Base-by-base conservation (phyloP, 2,888 invertebrate genomes). In the Agrenia bidenticulata region DNA sequence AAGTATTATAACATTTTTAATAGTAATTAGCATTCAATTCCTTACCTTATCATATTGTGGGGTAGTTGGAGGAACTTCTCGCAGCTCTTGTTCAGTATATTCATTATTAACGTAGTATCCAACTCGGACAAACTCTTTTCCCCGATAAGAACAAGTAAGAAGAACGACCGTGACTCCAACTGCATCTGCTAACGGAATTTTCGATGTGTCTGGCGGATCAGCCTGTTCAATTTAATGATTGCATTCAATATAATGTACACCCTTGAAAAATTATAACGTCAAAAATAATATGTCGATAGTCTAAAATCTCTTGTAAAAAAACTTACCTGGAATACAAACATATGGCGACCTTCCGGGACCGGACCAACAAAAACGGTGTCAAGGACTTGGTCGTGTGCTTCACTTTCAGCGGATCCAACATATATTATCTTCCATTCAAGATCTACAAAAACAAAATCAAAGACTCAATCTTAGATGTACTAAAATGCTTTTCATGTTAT, bases 371-470 rank as follows among this genome's bases (percentile, higher is more conserved):
- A 93, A 45, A 98, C 97, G 0, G 96, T 95, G 80, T 99, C 99
- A 76, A 99, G 83, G 37, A 93, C 89, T 81, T 99, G 98, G 80
- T 99, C 99, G 78, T 94, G 89, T 70, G 95, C 94, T 78, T 96
- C 95, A 1, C 94, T 94, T 81, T 98, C 97, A 0, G 98, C 97
- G 9, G 95, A 96, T 11, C 98, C 98, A 1, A 99, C 99, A 82
- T 99, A 99, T 66, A 99, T 96, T 87, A 99, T 94, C 82, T 96
- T 97, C 98, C 99, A 99, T 84, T 99, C 99, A 67, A 99, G 83
- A 84, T 99, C 99, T 88, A 83, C 78, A 82, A 81, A 55, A 65
- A 64, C 5, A 19, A 51, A 4, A 32, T 32, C 4, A 32, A 32
- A 4, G 32, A 7, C 11, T 32, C 11, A 32, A n/a, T n/a, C n/a